Evolutionary conservation across 2,888 invertebrate genomes (phyloP).

Genomic region (Pegoplata infirma): DNA sequence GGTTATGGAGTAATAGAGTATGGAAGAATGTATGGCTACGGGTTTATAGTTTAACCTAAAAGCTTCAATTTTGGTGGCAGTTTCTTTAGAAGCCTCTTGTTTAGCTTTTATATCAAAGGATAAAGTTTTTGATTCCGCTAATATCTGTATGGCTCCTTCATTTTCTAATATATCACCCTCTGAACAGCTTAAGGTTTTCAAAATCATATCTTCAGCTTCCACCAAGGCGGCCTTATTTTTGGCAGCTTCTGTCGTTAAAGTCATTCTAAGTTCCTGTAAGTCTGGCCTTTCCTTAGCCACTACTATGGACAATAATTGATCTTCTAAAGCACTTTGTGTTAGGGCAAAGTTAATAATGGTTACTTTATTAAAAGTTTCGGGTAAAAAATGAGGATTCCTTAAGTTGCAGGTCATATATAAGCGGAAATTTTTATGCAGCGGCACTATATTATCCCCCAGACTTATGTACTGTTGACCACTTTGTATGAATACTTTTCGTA

Average conservation of each 20-base stretch:
- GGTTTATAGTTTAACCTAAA: conserved; percentile 90
- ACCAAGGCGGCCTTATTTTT: conserved; percentile 89
- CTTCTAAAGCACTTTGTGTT: conserved; percentile 85
- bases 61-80: conserved; percentile 89
- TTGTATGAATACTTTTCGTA: conserved; percentile 88
- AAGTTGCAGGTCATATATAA: conserved; percentile 93
- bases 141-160: conserved; percentile 90
- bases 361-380: conserved; percentile 91
- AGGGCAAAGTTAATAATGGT: conserved; percentile 93
- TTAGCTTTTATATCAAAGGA: conserved; percentile 90
- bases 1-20: conserved; percentile 91
- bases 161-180: conserved; percentile 95
- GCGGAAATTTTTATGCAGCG: conserved; percentile 87
- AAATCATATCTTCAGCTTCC: conserved; percentile 92
- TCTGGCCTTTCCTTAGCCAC: conserved; percentile 94
- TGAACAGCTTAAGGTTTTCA: conserved; percentile 88
- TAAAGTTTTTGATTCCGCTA: conserved; percentile 90
- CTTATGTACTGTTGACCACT: conserved; percentile 87
- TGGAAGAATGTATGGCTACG: conserved; percentile 91
- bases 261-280: conserved; percentile 89
- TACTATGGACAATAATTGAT: conserved; percentile 91
- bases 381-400: conserved; percentile 92
- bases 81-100: conserved; percentile 89
- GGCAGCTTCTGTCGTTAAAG: conserved; percentile 87
- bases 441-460: conserved; percentile 90